Base-by-base conservation (phyloP, 1,140 invertebrate species). In the Trichonephila clavipes region DNA sequence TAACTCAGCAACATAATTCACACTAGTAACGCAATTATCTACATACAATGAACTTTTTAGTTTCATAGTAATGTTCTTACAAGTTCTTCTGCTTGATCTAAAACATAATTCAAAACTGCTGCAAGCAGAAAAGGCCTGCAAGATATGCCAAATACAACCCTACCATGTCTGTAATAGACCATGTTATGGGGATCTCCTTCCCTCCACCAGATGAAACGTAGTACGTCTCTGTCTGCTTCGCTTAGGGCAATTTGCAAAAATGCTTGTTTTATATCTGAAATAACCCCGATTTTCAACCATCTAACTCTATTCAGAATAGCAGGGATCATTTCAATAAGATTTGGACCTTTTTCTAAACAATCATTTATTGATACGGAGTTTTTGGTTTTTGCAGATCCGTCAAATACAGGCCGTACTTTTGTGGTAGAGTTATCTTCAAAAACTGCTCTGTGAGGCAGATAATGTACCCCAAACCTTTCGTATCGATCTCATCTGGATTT, bases 221-320 rank as follows among this genome's bases (percentile, higher is more conserved):
- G 58, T 58, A 85, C 51, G 58, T 85, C 7, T n/a, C 51, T 85
- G 34, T 34, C 62, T 1, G 10, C 14, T 51, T 88, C 87, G 40
- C 69, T 61, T 8, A 89, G n/a, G 1, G 21, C 19, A 21, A 89
- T 89, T 72, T 89, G 87, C 1, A 89, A 28, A 89, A 89, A 89
- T 34, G 10, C 14, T 19, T n/a, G n/a, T 16, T 40, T 12, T 69
- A 89, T 77, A 28, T 89, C 51, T 2, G 34, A 44, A 12, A 89
- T 62, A 44, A 89, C 88, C n/a, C 40, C 88, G 14, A 87, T 87
- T 28, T 6, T n/a, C 58, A n/a, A n/a, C 44, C 24, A 51, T 18
- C 85, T 28, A 87, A 87, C 24, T 59, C 12, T 51, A 24, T 24
- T 51, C 21, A 61, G 19, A 59, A 87, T 87, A 44, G 10, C 44